Percentiles rank a stretch among this genome's conserved stretches.
phyloP scores from a whole-genome alignment of 2,797 vertebrate genomes.

The Toxotes lorentzi region DNA sequence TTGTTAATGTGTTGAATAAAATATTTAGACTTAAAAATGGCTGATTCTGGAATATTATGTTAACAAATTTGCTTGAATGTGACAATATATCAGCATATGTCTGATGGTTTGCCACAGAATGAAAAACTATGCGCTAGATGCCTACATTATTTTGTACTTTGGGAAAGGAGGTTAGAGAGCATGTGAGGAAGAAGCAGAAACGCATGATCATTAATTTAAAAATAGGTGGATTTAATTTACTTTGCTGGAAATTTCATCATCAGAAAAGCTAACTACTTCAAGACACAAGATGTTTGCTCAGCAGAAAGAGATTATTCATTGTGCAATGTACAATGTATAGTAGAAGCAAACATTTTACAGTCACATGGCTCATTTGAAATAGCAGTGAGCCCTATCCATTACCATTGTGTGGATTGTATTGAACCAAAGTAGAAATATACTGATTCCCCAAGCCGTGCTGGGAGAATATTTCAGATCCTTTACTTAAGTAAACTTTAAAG shows the following conservation, averaged over 20 bases:
- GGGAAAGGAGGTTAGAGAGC: neutral
- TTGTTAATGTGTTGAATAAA: conserved; percentile 4
- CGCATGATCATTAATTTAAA: conserved; percentile 2
- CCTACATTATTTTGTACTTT: conserved; percentile 32
- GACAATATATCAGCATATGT: neutral
- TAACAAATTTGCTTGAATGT: neutral
- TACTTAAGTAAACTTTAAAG: neutral
- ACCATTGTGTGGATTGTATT: too few species aligned
- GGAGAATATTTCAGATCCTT: neutral
- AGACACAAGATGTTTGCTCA: conserved; percentile 10
- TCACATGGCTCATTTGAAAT: neutral
- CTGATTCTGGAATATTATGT: conserved; percentile 2
- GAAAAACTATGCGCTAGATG: neutral
- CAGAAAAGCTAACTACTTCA: neutral
- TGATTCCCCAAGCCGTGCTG: neutral
- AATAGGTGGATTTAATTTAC: conserved; percentile 4
- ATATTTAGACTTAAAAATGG: neutral
- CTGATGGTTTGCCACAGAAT: neutral
- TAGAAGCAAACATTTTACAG: neutral
- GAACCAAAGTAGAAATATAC: neutral
- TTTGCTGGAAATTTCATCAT: conserved; percentile 4
- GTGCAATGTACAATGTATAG: neutral
- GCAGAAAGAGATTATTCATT: conserved; percentile 1
- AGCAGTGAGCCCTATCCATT: neutral
- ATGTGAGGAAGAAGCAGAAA: conserved; percentile 1